Evolutionary conservation across 1,140 invertebrate genomes (phyloP).

Genomic region (Bombus affinis): DNA sequence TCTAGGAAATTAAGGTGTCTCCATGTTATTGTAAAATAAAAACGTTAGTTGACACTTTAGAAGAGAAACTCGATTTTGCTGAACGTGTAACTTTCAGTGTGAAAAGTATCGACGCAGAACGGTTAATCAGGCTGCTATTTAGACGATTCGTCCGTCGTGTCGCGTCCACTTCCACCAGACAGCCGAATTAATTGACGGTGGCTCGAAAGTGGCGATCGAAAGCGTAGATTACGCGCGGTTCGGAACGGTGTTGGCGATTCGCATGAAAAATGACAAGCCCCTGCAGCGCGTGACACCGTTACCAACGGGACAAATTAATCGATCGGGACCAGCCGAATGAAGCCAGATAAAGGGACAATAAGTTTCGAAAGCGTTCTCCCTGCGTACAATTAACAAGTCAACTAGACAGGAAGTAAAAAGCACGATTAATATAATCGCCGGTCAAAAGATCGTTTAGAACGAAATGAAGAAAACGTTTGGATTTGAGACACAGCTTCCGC

Average conservation of each 20-base stretch:
- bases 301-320: constrained; percentile 25
- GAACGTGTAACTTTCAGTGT: background rate
- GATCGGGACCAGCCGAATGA: background rate
- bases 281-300: constrained; percentile 20
- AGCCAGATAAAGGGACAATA: background rate
- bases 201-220: constrained; percentile 43
- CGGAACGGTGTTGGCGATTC: background rate
- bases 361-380: background rate
- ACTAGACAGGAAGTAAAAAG: background rate
- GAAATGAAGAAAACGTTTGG: background rate
- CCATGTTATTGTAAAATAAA: background rate
- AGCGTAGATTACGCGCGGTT: constrained; percentile 21
- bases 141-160: constrained; percentile 14
- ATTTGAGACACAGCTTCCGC: background rate
- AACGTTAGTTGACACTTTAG: background rate
- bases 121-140: constrained; percentile 1
- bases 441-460: no score
- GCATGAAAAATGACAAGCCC: constrained; percentile 41
- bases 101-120: background rate
- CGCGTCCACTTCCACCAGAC: background rate
- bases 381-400: background rate
- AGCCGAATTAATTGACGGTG: constrained; percentile 38
- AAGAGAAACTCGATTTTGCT: background rate
- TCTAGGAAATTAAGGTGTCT: no score
- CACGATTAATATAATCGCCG: background rate